Conservation (phyloP, 2,797 vertebrate species). For the Argyrosomus regius region DNA sequence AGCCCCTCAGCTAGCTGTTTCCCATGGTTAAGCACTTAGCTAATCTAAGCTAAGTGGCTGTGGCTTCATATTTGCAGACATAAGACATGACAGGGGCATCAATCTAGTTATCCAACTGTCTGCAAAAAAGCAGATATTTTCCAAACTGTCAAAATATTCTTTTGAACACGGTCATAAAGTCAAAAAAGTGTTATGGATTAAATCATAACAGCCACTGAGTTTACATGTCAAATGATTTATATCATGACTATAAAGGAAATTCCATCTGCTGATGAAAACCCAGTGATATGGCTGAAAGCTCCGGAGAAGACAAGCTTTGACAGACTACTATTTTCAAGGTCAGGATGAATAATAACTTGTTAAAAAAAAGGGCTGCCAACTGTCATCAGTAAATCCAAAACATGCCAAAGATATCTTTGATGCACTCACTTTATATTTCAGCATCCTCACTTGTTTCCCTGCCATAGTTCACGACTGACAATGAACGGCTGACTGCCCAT, state of each 20-base stretch:
- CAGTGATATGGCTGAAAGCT: neutral
- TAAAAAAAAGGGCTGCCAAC: neutral
- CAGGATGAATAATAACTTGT: neutral
- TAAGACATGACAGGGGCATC: neutral
- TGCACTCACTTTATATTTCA: slow-evolving; percentile 1
- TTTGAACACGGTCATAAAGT: neutral
- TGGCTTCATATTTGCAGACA: neutral
- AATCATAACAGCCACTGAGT: neutral
- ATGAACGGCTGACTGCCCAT: slow-evolving; percentile 2
- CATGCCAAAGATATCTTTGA: slow-evolving; percentile 9
- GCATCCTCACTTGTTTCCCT: slow-evolving; percentile 27
- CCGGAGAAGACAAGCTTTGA: neutral
- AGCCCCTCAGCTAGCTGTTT: neutral
- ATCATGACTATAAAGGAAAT: neutral
- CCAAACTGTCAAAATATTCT: neutral
- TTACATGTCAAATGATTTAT: neutral
- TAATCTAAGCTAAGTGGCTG: neutral
- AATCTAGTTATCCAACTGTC: neutral
- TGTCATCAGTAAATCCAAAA: neutral
- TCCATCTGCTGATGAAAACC: neutral
- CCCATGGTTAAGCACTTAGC: neutral
- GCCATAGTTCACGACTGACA: slow-evolving; percentile 18
- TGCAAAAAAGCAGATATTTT: neutral
- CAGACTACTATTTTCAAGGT: neutral
- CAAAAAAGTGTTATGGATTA: neutral